phyloP scores from a whole-genome alignment of 2,113 vertebrate genomes.

The Aepyceros melampus region DNA sequence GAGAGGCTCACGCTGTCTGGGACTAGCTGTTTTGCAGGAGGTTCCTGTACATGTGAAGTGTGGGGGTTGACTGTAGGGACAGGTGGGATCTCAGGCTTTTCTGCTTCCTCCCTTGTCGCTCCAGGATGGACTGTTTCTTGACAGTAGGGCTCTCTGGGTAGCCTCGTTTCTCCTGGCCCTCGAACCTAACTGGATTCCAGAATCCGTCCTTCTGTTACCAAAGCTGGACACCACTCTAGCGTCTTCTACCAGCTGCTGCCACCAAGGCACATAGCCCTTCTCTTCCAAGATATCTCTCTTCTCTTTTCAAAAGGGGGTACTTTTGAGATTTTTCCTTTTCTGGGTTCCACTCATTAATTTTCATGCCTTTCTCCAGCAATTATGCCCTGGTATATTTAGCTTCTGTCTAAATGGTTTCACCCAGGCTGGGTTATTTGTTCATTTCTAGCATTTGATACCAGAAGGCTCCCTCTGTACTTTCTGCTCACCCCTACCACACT shows the following conservation, averaged over 20 bases:
- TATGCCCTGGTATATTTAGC: not conserved
- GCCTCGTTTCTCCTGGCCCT: not conserved
- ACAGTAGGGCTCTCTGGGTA: not conserved
- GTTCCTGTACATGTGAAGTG: not conserved
- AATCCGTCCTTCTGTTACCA: not conserved
- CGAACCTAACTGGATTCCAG: not conserved
- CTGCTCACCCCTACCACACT: not conserved
- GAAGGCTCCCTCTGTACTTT: not conserved
- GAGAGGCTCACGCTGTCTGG: not conserved
- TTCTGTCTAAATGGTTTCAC: not conserved
- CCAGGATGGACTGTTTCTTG: not conserved
- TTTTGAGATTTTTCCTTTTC: not conserved
- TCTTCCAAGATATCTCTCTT: not conserved
- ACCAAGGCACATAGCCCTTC: not conserved
- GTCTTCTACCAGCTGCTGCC: not conserved
- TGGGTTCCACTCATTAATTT: not conserved
- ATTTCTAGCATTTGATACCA: not conserved
- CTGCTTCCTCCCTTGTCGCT: not conserved
- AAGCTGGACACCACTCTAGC: not conserved
- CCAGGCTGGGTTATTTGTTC: not conserved
- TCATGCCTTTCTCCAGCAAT: not conserved
- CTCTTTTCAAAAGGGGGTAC: not conserved
- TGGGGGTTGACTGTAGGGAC: not conserved
- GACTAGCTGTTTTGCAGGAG: not conserved
- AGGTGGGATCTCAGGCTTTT: not conserved